Evolutionary conservation across 1,140 invertebrate genomes (phyloP).

Genomic region (Paralvinella palmiformis): DNA sequence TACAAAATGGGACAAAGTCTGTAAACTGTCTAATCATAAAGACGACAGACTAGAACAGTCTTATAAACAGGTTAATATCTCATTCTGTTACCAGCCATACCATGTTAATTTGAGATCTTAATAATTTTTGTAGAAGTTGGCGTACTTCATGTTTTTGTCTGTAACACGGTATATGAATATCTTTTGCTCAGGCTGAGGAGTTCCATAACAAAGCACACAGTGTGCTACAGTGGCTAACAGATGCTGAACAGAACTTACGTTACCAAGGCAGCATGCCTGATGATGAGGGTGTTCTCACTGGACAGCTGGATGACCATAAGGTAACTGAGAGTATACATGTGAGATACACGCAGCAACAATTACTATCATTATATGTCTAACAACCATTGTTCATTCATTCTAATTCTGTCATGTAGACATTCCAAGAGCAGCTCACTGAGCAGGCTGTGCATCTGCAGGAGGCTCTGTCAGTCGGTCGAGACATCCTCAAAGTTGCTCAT

Average conservation of each 20-base stretch:
- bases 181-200: constrained; percentile 67
- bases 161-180: too few species aligned
- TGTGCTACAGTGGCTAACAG: constrained; percentile 90
- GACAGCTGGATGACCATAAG: constrained; percentile 51
- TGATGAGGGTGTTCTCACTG: constrained; percentile 56
- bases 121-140: too few species aligned
- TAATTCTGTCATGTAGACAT: background rate
- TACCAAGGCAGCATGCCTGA: constrained; percentile 84
- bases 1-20: constrained; percentile 78
- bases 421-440: constrained; percentile 62
- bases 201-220: constrained; percentile 90
- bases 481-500: constrained; percentile 84
- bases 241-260: constrained; percentile 83
- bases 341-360: too few species aligned
- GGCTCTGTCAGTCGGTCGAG: constrained; percentile 79
- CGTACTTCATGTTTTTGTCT: too few species aligned
- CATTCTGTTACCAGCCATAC: too few species aligned
- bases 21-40: constrained; percentile 68
- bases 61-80: too few species aligned
- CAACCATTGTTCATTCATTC: too few species aligned
- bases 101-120: too few species aligned
- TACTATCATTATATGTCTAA: too few species aligned
- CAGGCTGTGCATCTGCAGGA: constrained; percentile 82
- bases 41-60: constrained; percentile 61
- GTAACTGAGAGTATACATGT: constrained; percentile 18